Evolutionary conservation across 1,140 invertebrate genomes (phyloP).

Genomic region (Holcopasites calliopsidis): DNA sequence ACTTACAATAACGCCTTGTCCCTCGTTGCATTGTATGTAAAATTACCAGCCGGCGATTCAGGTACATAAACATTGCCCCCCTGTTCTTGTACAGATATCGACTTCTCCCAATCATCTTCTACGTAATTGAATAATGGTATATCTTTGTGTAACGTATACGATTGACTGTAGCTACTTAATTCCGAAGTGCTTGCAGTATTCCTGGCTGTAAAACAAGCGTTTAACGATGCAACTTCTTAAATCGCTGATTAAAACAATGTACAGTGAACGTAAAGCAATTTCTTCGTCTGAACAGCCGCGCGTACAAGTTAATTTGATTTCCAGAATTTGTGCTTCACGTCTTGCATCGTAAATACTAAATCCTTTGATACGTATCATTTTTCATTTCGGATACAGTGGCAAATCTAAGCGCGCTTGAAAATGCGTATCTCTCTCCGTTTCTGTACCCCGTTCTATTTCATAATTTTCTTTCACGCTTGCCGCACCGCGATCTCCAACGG

Average conservation of each 20-base stretch:
- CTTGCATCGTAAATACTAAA: background rate
- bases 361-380: background rate
- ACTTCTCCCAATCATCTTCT: constrained; percentile 24
- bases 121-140: constrained; percentile 10
- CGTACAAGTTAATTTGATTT: too few species aligned
- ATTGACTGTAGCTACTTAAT: constrained; percentile 21
- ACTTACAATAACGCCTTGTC: constrained; percentile 29
- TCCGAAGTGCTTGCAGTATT: constrained; percentile 16
- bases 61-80: constrained; percentile 24
- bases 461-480: constrained; percentile 34
- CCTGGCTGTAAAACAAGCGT: constrained; percentile 4
- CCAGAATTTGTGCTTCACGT: too few species aligned
- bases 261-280: too few species aligned
- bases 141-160: constrained; percentile 23
- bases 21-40: constrained; percentile 31
- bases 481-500: background rate
- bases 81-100: constrained; percentile 6
- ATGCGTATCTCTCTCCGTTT: background rate
- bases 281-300: too few species aligned
- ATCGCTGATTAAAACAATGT: too few species aligned
- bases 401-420: background rate
- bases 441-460: background rate
- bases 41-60: constrained; percentile 8
- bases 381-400: background rate
- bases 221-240: background rate